Evolutionary conservation across 2,888 invertebrate species (phyloP), one percentile per base, ranked within the genome.

Genomic region (Melanostoma scalare): DNA sequence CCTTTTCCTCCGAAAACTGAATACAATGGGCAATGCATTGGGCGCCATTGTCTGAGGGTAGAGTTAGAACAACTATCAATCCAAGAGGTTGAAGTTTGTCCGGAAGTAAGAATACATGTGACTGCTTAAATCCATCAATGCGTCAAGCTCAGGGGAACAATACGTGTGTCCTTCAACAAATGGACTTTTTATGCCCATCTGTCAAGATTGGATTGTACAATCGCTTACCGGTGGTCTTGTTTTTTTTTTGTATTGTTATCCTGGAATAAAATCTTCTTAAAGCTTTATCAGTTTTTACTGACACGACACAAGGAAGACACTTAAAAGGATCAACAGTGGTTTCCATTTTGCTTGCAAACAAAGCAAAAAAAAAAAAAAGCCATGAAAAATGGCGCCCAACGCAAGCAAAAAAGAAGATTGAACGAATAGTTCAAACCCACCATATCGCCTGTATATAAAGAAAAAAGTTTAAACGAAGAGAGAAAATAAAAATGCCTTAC

Each of bases 341-440:
- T 63, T 58, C 6, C 5, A n/a, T 38, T 38, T 35, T 9, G 20
- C 2, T 9, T 46, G 31, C 46, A 48, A 35, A 20, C 20, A 35
- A 61, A 61, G 9, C 2, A 63, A 61, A 53, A 53, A 8, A n/a
- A 3, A 6, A 52, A 44, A 46, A 48, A 38, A n/a, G 6, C 10
- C 35, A 35, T 10, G 33, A 46, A 65, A 76, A 69, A 76, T 68
- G 60, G 55, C 50, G 50, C 74, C 50, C 58, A 75, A 67, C 58
- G 58, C 10, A 74, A 33, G 52, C 5, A 35, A 42, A 42, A 75
- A 58, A 53, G 30, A 61, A 50, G 10, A 42, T 31, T 53, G 40
- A 63, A 63, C 20, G 30, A 20, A 61, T 69, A 48, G 48, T 48
- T 55, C 46, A 69, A 69, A 48, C 48, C 42, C 35, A 50, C 42